These are phyloP conservation scores for Montipora capricornis DNA, from an alignment of 64 coral and sea anemone genomes.

Conservation along the genomic window DNA sequence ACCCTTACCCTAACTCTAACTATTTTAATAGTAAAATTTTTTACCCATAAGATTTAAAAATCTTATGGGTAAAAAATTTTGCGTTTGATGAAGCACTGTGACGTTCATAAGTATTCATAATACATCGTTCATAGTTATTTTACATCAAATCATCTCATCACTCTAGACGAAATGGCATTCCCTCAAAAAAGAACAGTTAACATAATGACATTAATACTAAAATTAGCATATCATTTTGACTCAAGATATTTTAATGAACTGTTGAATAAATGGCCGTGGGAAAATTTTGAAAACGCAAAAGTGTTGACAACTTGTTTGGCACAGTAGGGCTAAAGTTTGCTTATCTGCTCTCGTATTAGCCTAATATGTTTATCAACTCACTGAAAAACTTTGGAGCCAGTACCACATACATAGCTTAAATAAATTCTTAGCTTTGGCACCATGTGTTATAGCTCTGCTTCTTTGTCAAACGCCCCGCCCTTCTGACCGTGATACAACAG, in stretches of 20 bases:
- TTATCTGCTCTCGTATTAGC: no score
- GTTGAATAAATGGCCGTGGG: background rate
- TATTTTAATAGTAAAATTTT: background rate
- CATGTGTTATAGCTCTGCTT: background rate
- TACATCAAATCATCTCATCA: background rate
- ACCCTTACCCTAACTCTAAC: background rate
- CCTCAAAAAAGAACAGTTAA: background rate
- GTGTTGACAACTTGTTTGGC: background rate
- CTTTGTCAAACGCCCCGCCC: background rate
- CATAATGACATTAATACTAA: background rate
- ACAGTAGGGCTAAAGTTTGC: no score
- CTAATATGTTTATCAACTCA: background rate
- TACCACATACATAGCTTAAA: background rate
- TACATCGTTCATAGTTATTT: background rate
- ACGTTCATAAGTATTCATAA: background rate
- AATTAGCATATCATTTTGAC: background rate
- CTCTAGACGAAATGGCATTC: background rate
- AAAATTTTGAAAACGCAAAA: background rate
- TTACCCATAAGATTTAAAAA: background rate
- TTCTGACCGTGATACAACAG: background rate
- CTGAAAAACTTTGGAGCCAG: background rate
- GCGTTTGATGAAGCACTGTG: background rate
- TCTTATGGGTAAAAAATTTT: background rate
- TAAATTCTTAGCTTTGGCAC: background rate
- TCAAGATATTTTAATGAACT: background rate